phyloP scores from a whole-genome alignment of 1,140 invertebrate genomes.

The Sweltsa coloradensis region DNA sequence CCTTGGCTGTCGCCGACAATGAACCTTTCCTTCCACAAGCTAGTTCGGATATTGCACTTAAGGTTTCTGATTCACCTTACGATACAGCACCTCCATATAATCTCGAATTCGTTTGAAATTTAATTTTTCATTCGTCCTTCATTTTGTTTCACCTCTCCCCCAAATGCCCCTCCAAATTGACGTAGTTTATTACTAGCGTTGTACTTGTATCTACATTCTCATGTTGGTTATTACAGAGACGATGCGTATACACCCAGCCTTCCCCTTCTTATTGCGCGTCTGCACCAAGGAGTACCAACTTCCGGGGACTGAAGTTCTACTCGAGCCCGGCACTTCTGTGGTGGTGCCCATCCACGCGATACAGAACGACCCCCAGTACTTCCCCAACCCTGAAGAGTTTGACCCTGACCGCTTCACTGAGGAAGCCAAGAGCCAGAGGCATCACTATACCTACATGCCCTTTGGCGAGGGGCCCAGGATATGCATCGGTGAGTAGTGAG shows the following conservation, averaged over 20 bases:
- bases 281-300: conserved; percentile 32
- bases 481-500: conserved; percentile 35
- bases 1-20: no score
- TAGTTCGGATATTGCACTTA: no score
- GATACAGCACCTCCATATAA: no score
- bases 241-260: conserved; percentile 31
- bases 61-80: no score
- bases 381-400: conserved; percentile 43
- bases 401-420: conserved; percentile 45
- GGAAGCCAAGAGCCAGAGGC: conserved; percentile 28
- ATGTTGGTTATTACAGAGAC: conserved; percentile 27
- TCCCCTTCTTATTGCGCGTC: conserved; percentile 26
- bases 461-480: conserved; percentile 44
- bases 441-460: conserved; percentile 32
- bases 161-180: no score
- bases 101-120: no score
- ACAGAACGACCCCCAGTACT: conserved; percentile 32
- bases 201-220: no score
- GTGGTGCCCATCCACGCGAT: conserved; percentile 21
- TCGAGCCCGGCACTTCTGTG: conserved; percentile 22
- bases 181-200: no score
- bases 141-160: no score
- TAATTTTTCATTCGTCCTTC: no score
- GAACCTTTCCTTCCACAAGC: no score
- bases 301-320: conserved; percentile 19